Evolutionary conservation across 2,888 invertebrate genomes (phyloP).

Genomic region (Euzophera pinguis): DNA sequence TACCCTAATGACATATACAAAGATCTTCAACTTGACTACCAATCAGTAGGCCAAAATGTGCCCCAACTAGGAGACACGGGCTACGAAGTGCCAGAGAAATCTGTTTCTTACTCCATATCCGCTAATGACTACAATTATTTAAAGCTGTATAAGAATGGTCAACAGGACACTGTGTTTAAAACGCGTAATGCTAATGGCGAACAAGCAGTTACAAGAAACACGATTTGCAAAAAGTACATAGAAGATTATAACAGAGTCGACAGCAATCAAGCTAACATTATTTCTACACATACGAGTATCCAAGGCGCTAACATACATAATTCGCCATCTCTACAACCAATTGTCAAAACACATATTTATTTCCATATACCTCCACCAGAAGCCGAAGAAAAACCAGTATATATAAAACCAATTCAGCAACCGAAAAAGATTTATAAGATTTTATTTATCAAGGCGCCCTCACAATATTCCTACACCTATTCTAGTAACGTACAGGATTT

Average conservation of each 20-base stretch:
- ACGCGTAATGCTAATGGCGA: neutral
- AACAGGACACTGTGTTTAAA: conserved; percentile 16
- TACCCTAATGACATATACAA: conserved; percentile 3
- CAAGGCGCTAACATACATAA: neutral
- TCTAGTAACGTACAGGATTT: conserved; percentile 56
- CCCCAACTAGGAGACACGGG: neutral
- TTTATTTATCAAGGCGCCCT: conserved; percentile 87
- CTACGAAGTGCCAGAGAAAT: conserved; percentile 24
- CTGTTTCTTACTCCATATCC: conserved; percentile 32
- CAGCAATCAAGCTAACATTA: neutral
- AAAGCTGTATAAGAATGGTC: conserved; percentile 20
- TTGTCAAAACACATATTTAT: conserved; percentile 85
- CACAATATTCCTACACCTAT: conserved; percentile 71
- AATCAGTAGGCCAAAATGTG: neutral
- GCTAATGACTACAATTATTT: conserved; percentile 32
- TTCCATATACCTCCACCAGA: conserved; percentile 88
- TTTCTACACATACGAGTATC: neutral
- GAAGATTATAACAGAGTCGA: neutral
- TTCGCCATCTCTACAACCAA: conserved; percentile 35
- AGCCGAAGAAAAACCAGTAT: conserved; percentile 76
- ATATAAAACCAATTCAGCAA: conserved; percentile 57
- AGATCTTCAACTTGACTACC: neutral
- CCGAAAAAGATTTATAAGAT: conserved; percentile 85
- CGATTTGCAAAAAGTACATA: neutral
- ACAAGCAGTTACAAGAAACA: neutral